phyloP scores from a whole-genome alignment of 2,888 invertebrate species.

The Catocala fraxini region DNA sequence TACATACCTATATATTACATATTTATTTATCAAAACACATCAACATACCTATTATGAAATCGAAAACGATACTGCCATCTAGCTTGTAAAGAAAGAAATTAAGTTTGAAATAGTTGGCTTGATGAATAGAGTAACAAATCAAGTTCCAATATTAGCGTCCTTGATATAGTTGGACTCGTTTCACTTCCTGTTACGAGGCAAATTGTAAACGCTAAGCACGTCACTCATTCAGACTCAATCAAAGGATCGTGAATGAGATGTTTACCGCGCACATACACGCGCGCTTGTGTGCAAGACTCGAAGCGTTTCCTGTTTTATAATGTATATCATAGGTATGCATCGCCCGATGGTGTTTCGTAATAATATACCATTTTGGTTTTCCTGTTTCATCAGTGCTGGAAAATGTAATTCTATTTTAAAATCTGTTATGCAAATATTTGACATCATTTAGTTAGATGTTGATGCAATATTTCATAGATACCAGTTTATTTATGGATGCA shows the following conservation, averaged over 20 bases:
- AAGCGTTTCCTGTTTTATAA: slow-evolving; percentile 75
- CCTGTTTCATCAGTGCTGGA: slow-evolving; percentile 23
- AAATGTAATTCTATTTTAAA: slow-evolving; percentile 16
- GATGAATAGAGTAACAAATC: slow-evolving; percentile 64
- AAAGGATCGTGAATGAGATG: slow-evolving; percentile 85
- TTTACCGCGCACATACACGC: slow-evolving; percentile 70
- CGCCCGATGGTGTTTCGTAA: slow-evolving; percentile 29
- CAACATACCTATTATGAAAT: slow-evolving; percentile 25
- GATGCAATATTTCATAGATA: slow-evolving; percentile 26
- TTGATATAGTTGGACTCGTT: slow-evolving; percentile 82
- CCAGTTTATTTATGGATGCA: slow-evolving; percentile 19
- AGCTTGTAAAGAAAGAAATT: slow-evolving; percentile 49
- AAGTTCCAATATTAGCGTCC: slow-evolving; percentile 77
- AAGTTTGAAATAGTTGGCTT: slow-evolving; percentile 44
- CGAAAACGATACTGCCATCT: slow-evolving; percentile 25
- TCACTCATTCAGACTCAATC: slow-evolving; percentile 85
- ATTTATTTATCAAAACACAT: slow-evolving; percentile 13
- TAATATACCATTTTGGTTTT: slow-evolving; percentile 31
- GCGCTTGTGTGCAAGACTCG: slow-evolving; percentile 61
- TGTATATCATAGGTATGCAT: slow-evolving; percentile 40
- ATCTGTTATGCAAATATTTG: slow-evolving; percentile 14
- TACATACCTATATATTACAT: neutral
- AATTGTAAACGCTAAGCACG: slow-evolving; percentile 82
- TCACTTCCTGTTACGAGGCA: slow-evolving; percentile 79
- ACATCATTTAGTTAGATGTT: slow-evolving; percentile 11